These are phyloP conservation scores for Sebastes kiyomatsui DNA, from an alignment of 2,797 vertebrate genomes.

Conservation along the genomic window DNA sequence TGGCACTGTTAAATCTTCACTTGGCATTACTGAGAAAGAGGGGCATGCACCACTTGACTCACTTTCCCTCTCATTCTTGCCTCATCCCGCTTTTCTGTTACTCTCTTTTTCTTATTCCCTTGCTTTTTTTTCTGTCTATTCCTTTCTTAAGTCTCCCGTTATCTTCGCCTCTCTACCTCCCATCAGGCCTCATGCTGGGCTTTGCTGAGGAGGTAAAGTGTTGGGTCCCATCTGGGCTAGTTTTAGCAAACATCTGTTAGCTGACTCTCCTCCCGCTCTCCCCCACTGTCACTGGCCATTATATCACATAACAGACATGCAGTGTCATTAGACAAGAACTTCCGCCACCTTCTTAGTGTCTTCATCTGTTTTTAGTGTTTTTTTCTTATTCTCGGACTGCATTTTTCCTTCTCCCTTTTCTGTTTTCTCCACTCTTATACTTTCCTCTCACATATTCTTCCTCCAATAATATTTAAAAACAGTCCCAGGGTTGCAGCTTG, in stretches of 20 bases:
- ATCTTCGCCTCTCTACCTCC: constrained; percentile 24
- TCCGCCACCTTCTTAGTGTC: background rate
- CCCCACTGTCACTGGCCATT: constrained; percentile 37
- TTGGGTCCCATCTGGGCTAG: constrained; percentile 63
- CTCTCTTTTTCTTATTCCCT: background rate
- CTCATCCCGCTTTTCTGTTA: background rate
- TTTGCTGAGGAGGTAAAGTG: constrained; percentile 55
- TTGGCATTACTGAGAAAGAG: constrained; percentile 36
- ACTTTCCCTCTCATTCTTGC: background rate
- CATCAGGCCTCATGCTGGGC: constrained; percentile 31
- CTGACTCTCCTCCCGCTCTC: constrained; percentile 19
- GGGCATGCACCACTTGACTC: constrained; percentile 28
- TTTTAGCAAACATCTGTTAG: constrained; percentile 68
- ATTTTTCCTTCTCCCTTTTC: background rate
- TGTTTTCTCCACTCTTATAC: background rate
- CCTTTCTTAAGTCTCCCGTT: constrained; percentile 13
- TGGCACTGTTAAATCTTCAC: constrained; percentile 28
- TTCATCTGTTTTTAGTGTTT: background rate
- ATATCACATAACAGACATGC: constrained; percentile 33
- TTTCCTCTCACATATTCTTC: background rate
- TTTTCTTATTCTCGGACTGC: background rate
- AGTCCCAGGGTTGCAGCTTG: constrained; percentile 3
- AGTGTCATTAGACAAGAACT: constrained; percentile 22
- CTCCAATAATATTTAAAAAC: background rate
- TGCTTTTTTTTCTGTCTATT: background rate